These are phyloP conservation scores for Drepana arcuata DNA, from an alignment of 1,140 invertebrate genomes.

Conservation along the genomic window DNA sequence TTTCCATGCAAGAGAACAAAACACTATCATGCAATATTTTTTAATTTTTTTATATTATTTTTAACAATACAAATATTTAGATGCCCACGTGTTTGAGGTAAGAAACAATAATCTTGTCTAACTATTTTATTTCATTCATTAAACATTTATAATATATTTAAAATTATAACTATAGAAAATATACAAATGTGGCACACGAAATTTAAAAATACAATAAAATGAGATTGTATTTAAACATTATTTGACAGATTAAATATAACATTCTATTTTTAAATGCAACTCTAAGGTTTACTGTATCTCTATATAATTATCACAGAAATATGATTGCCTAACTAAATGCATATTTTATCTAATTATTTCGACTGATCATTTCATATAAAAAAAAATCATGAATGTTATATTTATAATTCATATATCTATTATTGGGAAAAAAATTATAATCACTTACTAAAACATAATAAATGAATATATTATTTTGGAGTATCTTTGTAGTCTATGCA, in stretches of 20 bases:
- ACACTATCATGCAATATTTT: neutral
- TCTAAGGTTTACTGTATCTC: slow-evolving; percentile 2
- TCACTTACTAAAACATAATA: too few relatives aligned
- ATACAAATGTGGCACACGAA: neutral
- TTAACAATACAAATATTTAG: neutral
- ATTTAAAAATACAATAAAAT: neutral
- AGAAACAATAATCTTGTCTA: slow-evolving; percentile 11
- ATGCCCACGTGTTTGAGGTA: too few relatives aligned
- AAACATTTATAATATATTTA: slow-evolving; percentile 3
- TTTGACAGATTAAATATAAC: neutral
- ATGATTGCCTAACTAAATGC: too few relatives aligned
- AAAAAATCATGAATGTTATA: too few relatives aligned
- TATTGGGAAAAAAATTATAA: too few relatives aligned
- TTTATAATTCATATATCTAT: too few relatives aligned
- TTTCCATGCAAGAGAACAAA: neutral
- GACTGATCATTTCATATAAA: too few relatives aligned
- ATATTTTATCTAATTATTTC: too few relatives aligned
- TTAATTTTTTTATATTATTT: neutral
- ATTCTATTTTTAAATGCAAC: neutral
- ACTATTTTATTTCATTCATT: slow-evolving; percentile 19
- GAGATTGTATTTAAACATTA: neutral
- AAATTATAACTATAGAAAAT: too few relatives aligned
- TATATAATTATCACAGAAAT: too few relatives aligned
- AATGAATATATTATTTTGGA: too few relatives aligned
- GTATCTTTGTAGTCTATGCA: too few relatives aligned